A percentile compares a stretch with the other conserved stretches of the same genome.
phyloP scores from a whole-genome alignment of 2,888 invertebrate genomes.

The Callyntrura guangdongensis region DNA sequence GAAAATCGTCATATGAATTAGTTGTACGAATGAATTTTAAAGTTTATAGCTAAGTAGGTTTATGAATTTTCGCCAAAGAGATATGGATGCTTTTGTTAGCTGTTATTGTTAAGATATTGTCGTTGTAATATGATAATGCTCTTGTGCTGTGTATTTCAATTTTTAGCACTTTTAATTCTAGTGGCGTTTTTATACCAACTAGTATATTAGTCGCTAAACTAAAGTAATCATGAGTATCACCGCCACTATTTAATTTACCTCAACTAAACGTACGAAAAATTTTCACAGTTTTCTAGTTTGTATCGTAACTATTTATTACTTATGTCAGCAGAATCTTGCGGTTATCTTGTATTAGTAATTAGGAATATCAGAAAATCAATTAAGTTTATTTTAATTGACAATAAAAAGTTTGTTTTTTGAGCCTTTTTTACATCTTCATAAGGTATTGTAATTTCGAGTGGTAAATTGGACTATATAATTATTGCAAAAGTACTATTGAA shows the following conservation, averaged over 20 bases:
- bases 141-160: too few relatives aligned
- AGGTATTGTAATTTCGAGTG: neutral
- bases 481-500: neutral
- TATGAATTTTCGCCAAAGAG: too few relatives aligned
- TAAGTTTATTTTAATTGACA: neutral
- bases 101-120: neutral
- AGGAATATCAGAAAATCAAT: neutral
- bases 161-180: too few relatives aligned
- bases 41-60: too few relatives aligned
- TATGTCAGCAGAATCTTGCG: neutral
- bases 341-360: neutral
- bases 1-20: too few relatives aligned
- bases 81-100: neutral
- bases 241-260: too few relatives aligned
- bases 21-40: too few relatives aligned
- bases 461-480: neutral
- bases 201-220: too few relatives aligned
- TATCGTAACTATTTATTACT: neutral
- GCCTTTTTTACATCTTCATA: neutral
- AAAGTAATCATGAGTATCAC: too few relatives aligned
- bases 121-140: too few relatives aligned
- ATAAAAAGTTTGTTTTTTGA: conserved; percentile 18
- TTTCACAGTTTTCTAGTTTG: neutral
- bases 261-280: too few relatives aligned
- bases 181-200: too few relatives aligned